Conservation (phyloP, 1,140 invertebrate species). For the Trichogramma pretiosum region DNA sequence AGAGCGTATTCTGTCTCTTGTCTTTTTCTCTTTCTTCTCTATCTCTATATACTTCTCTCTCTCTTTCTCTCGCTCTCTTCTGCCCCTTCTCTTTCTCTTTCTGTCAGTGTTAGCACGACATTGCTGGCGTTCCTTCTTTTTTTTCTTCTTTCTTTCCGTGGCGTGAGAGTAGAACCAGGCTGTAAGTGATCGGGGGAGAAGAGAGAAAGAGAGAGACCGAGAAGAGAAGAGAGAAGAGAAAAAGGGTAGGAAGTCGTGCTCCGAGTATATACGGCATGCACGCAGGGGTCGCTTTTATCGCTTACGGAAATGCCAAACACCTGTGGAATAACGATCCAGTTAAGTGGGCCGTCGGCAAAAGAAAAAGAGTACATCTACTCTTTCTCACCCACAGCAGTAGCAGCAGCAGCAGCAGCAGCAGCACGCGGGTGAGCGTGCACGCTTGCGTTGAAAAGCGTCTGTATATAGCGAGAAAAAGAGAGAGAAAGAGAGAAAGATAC, state of each 20-base stretch:
- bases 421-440: conserved; percentile 7
- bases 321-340: conserved; percentile 45
- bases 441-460: conserved; percentile 15
- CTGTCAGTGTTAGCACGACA: too few relatives aligned
- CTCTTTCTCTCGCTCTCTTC: neutral
- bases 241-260: conserved; percentile 34
- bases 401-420: conserved; percentile 13
- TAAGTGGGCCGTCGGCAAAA: conserved; percentile 42
- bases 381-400: too few relatives aligned
- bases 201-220: conserved; percentile 20
- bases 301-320: conserved; percentile 47
- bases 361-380: conserved; percentile 39
- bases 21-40: neutral
- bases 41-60: neutral
- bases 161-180: too few relatives aligned
- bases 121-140: neutral
- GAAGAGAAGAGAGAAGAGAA: too few relatives aligned
- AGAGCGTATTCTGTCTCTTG: neutral
- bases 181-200: conserved; percentile 38
- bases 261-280: too few relatives aligned
- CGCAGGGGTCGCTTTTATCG: conserved; percentile 42
- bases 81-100: conserved; percentile 4
- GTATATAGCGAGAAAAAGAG: neutral
- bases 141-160: conserved; percentile 19
- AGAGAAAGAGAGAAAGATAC: neutral